Evolutionary conservation across 1,140 invertebrate genomes (phyloP).

Genomic region (Brachystomella parvula): DNA sequence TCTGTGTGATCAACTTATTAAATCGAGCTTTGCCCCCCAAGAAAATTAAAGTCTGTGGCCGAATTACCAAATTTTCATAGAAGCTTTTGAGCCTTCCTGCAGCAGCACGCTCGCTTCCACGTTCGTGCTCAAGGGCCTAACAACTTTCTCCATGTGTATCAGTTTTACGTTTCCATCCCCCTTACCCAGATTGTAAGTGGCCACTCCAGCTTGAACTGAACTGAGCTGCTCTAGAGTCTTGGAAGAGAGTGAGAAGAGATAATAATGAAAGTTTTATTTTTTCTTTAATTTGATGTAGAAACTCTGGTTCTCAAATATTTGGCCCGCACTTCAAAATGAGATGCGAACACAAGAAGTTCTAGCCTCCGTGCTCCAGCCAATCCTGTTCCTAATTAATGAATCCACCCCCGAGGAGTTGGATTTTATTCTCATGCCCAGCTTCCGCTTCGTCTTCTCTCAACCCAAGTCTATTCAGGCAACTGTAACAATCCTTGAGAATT

Average conservation of each 20-base stretch:
- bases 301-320: conserved; percentile 89
- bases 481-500: conserved; percentile 81
- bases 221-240: no score
- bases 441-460: conserved; percentile 69
- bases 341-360: conserved; percentile 76
- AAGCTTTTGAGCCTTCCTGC: no score
- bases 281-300: conserved; percentile 58
- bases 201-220: no score
- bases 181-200: no score
- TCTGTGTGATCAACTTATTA: no score
- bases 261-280: background rate
- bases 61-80: no score
- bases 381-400: conserved; percentile 78
- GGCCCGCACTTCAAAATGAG: conserved; percentile 79
- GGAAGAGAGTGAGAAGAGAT: background rate
- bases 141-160: no score
- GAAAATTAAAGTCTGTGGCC: no score
- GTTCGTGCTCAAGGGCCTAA: no score
- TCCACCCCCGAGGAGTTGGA: conserved; percentile 74
- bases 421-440: conserved; percentile 67
- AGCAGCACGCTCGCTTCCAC: no score
- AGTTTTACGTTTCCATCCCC: no score
- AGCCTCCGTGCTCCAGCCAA: conserved; percentile 76
- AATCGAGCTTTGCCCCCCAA: no score
- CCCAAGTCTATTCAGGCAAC: conserved; percentile 84